Evolutionary conservation across 2,113 vertebrate genomes (phyloP).

Genomic region (Gallinago undulata): DNA sequence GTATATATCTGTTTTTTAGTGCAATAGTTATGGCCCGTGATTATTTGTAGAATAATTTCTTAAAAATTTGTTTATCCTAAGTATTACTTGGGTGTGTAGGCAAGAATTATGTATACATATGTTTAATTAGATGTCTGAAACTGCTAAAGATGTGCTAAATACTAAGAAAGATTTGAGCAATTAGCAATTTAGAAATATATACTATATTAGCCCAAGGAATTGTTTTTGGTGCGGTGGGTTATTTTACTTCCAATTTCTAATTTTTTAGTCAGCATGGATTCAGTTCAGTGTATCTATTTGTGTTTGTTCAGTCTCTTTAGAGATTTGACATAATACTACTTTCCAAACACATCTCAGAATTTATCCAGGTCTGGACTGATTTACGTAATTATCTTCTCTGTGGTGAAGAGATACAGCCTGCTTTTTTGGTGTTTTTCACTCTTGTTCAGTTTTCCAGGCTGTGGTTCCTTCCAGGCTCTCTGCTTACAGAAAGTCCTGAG

Average conservation of each 20-base stretch:
- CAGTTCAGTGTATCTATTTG: neutral
- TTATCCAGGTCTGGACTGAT: neutral
- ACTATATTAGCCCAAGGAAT: neutral
- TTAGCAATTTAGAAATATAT: neutral
- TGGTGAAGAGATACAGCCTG: neutral
- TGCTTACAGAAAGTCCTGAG: constrained; percentile 19
- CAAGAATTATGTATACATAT: neutral
- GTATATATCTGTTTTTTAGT: neutral
- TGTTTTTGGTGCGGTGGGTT: neutral
- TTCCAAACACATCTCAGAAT: neutral
- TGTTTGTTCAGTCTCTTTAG: neutral
- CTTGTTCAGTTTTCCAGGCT: constrained; percentile 4
- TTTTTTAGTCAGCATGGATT: neutral
- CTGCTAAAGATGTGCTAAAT: neutral
- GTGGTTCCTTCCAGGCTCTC: neutral
- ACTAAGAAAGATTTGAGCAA: neutral
- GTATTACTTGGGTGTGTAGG: neutral
- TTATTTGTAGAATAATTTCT: neutral
- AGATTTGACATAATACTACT: neutral
- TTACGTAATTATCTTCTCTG: neutral
- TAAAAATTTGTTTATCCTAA: neutral
- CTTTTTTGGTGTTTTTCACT: neutral
- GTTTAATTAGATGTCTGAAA: neutral
- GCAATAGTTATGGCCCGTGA: neutral
- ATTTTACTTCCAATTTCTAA: neutral